Evolutionary conservation across 64 coral and sea anemone genomes (phyloP).

Genomic region (Acropora tenuis): DNA sequence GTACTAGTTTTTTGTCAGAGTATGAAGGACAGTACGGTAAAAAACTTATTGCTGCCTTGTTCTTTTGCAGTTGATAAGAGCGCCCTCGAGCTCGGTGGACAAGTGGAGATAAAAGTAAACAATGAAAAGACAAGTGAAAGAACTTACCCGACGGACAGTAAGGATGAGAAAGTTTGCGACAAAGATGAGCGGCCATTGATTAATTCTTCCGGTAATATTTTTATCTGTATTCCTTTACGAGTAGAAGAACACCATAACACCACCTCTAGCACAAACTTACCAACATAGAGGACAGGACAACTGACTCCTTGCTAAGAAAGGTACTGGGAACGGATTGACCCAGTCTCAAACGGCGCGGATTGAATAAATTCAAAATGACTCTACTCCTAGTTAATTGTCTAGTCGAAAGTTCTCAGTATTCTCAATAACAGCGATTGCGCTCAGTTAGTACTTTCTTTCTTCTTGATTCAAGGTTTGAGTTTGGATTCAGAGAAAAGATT

Average conservation of each 20-base stretch:
- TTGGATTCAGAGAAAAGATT: neutral
- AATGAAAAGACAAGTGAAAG: neutral
- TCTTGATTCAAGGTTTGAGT: neutral
- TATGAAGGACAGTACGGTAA: neutral
- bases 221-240: no score
- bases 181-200: neutral
- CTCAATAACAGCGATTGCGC: no score
- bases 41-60: neutral
- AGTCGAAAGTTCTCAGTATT: no score
- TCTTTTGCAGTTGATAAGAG: conserved; percentile 1
- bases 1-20: neutral
- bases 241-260: no score
- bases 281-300: no score
- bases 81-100: neutral
- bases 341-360: no score
- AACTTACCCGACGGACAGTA: no score
- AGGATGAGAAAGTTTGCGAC: neutral
- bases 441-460: neutral
- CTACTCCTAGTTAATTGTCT: no score
- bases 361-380: no score
- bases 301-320: no score
- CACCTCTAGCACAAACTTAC: no score
- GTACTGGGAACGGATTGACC: no score
- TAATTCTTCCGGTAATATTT: conserved; percentile 10
- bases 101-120: neutral